phyloP scores from a whole-genome alignment of 2,113 vertebrate genomes.

The Terrapene triunguis region DNA sequence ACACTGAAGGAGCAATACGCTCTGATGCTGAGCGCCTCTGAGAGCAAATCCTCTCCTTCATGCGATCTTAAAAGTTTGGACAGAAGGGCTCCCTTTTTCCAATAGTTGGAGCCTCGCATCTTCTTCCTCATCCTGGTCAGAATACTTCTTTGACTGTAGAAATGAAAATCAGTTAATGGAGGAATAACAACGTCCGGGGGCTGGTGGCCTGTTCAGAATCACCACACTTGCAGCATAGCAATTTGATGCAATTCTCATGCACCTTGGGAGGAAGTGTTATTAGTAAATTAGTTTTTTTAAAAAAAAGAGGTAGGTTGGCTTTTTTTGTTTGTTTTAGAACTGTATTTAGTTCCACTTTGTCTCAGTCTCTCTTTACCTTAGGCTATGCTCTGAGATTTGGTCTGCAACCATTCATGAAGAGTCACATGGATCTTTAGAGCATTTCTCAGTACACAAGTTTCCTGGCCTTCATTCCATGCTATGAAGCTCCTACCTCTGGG shows the following conservation, averaged over 20 bases:
- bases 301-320: not conserved
- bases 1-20: not conserved
- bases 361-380: not conserved
- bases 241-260: not conserved
- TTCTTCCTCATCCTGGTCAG: not conserved
- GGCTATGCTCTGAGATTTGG: accelerated
- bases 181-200: not conserved
- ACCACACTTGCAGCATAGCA: not conserved
- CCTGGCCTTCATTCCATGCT: not conserved
- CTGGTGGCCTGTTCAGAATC: not conserved
- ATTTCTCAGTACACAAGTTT: not conserved
- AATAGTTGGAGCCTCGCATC: not conserved
- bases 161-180: not conserved
- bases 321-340: not conserved
- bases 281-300: not conserved
- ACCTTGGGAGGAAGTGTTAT: not conserved
- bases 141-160: not conserved
- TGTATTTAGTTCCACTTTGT: not conserved
- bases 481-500: not conserved
- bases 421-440: not conserved
- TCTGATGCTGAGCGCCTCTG: not conserved
- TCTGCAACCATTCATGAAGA: not conserved
- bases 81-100: not conserved
- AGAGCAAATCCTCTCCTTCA: not conserved
- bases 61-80: not conserved